These are phyloP conservation scores for Leptura quadrifasciata DNA, from an alignment of 2,888 invertebrate genomes.

Conservation along the genomic window DNA sequence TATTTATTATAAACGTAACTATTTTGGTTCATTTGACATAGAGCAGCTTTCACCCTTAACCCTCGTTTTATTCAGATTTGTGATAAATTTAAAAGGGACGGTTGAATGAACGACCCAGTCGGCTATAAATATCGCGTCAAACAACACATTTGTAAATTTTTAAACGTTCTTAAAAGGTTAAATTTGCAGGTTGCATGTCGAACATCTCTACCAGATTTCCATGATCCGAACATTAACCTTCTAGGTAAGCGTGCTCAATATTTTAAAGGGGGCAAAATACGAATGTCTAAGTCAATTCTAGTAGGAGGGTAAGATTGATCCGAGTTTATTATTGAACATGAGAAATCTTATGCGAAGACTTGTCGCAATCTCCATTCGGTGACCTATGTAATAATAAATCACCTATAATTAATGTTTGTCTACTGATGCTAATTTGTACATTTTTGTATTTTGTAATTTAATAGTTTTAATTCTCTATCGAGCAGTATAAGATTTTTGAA, in stretches of 20 bases:
- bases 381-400: no score
- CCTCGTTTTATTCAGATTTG: background rate
- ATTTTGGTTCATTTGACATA: background rate
- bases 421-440: no score
- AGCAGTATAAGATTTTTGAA: no score
- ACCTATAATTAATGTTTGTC: no score
- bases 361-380: no score
- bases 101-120: background rate
- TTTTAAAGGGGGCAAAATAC: constrained; percentile 5
- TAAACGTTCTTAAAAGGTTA: constrained; percentile 20
- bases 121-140: constrained; percentile 26
- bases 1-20: background rate
- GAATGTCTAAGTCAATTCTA: background rate
- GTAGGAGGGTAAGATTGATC: background rate
- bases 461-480: no score
- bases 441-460: no score
- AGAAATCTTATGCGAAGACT: no score
- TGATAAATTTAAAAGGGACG: background rate
- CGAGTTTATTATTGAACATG: background rate
- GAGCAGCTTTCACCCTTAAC: background rate
- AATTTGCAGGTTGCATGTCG: constrained; percentile 22
- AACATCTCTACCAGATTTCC: constrained; percentile 3
- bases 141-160: constrained; percentile 19
- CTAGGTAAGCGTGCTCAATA: constrained; percentile 6
- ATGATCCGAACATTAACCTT: constrained; percentile 7